phyloP scores from a whole-genome alignment of 2,888 invertebrate genomes.

The Nipponacmea schrenckii region DNA sequence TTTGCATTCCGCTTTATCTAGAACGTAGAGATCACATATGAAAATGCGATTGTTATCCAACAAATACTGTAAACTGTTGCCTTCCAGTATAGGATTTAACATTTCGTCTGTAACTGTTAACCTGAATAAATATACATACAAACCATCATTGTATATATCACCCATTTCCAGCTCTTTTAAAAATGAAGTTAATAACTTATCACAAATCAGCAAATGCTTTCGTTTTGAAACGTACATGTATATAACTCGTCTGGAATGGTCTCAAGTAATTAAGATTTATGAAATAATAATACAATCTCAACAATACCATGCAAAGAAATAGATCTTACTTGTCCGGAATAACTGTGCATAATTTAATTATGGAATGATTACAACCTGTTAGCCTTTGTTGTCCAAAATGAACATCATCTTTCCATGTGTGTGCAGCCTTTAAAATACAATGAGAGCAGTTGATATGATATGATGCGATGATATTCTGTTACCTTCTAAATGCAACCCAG shows the following conservation, averaged over 20 bases:
- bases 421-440: conserved; percentile 6
- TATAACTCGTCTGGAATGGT: too few species aligned
- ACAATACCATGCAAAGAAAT: too few species aligned
- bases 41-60: conserved; percentile 58
- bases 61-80: conserved; percentile 41
- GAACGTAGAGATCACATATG: conserved; percentile 55
- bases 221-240: too few species aligned
- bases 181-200: too few species aligned
- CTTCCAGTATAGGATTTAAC: conserved; percentile 50
- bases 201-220: too few species aligned
- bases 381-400: conserved; percentile 63
- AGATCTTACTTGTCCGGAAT: conserved; percentile 50
- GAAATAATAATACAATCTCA: too few species aligned
- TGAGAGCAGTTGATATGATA: too few species aligned
- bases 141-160: too few species aligned
- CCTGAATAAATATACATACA: conserved; percentile 33
- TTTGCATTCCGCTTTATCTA: conserved; percentile 39
- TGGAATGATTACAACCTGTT: conserved; percentile 59
- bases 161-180: too few species aligned
- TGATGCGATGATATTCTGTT: too few species aligned
- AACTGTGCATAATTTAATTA: conserved; percentile 53
- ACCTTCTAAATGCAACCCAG: too few species aligned
- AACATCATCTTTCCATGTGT: conserved; percentile 39
- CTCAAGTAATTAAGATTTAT: too few species aligned
- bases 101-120: conserved; percentile 49